A percentile compares a stretch with the other conserved stretches of the same genome.
Conservation (phyloP, 2,113 vertebrate species). For the Argyrosomus japonicus region DNA sequence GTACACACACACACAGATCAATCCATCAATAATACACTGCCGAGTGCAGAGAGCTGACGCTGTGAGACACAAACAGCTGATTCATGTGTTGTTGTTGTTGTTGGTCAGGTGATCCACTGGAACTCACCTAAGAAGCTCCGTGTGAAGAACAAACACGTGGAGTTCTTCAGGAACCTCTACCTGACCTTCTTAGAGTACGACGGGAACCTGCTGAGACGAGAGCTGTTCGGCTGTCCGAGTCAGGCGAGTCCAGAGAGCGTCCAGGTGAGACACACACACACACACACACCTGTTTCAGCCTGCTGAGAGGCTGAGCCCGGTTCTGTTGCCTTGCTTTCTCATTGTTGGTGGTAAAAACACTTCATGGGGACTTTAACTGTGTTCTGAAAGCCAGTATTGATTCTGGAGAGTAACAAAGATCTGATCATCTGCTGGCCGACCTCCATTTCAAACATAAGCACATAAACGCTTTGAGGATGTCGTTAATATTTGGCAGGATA, state of each 20-base stretch:
- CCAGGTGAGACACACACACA: constrained; percentile 70
- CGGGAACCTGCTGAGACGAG: constrained; percentile 93
- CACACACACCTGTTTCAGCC: too few relatives aligned
- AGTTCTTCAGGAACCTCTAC: constrained; percentile 98
- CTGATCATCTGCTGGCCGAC: not conserved
- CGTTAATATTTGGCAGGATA: not conserved
- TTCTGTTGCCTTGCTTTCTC: too few relatives aligned
- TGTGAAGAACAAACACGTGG: constrained; percentile 99
- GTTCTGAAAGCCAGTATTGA: not conserved
- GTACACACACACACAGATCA: constrained; percentile 70
- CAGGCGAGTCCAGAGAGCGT: constrained; percentile 82
- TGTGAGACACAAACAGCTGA: too few relatives aligned
- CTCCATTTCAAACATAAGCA: not conserved
- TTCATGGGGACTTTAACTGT: too few relatives aligned
- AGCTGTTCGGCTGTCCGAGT: constrained; percentile 96
- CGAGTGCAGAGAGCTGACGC: not conserved
- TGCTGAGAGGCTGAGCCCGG: too few relatives aligned
- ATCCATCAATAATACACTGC: not conserved
- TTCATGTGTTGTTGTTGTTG: not conserved
- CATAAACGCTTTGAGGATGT: not conserved
- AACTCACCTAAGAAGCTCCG: constrained; percentile 98
- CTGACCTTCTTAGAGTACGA: constrained; percentile 98
- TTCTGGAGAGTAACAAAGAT: not conserved
- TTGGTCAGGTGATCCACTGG: constrained; percentile 96
- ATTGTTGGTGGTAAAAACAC: too few relatives aligned